These are phyloP conservation scores for Syndactyla subalaris DNA, from an alignment of 2,797 vertebrate genomes.

Conservation along the genomic window DNA sequence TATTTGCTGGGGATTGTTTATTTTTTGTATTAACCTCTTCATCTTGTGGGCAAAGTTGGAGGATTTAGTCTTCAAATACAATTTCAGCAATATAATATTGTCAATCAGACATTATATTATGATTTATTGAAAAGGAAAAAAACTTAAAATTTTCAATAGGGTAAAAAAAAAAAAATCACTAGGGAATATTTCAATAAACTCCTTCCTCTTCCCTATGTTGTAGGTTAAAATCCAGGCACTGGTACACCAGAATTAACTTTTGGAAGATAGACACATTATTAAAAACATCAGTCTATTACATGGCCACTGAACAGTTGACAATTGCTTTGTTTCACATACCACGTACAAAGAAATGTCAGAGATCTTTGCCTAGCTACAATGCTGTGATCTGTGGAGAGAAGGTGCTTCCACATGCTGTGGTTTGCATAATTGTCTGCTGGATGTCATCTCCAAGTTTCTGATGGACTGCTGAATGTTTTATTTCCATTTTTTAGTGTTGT, in stretches of 20 bases:
- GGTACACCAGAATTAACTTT: not conserved
- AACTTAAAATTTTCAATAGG: not conserved
- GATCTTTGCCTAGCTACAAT: not conserved
- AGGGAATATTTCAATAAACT: not conserved
- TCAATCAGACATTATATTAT: not conserved
- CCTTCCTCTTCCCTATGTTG: not conserved
- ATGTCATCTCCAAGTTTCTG: not conserved
- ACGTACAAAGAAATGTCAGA: not conserved
- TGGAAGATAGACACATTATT: not conserved
- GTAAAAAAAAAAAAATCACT: too few relatives aligned
- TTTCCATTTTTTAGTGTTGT: not conserved
- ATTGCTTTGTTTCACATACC: not conserved
- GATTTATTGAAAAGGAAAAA: not conserved
- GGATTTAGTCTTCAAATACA: not conserved
- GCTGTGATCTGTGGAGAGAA: not conserved
- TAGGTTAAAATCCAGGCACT: not conserved
- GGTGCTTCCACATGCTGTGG: fast-evolving
- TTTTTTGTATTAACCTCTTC: not conserved
- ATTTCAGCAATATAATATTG: not conserved
- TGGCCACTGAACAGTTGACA: fast-evolving
- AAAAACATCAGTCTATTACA: not conserved
- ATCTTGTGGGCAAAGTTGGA: not conserved
- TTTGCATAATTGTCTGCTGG: not conserved
- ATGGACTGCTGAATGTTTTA: not conserved
- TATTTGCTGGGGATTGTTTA: not conserved